These are phyloP conservation scores for Liparis tanakae DNA, from an alignment of 2,797 vertebrate species.

Conservation along the genomic window DNA sequence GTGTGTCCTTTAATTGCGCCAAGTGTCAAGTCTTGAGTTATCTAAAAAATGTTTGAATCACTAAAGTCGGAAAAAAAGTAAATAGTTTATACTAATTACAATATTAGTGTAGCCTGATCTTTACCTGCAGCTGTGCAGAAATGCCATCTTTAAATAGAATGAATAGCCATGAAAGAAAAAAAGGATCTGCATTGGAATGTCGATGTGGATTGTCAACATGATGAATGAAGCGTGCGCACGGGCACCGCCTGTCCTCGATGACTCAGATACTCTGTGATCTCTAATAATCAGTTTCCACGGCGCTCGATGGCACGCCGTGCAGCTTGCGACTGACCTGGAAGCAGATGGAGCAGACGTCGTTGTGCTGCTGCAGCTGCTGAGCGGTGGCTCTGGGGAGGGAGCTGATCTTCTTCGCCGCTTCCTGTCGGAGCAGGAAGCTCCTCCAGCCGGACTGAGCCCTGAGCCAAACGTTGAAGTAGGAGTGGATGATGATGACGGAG, in stretches of 20 bases:
- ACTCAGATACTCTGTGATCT: neutral
- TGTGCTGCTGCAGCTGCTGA: slow-evolving; percentile 81
- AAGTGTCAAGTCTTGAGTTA: neutral
- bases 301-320: neutral
- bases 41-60: neutral
- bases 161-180: neutral
- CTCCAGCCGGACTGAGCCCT: slow-evolving; percentile 89
- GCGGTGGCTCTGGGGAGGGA: slow-evolving; percentile 82
- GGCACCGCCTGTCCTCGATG: neutral
- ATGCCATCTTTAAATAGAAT: neutral
- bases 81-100: too few species aligned
- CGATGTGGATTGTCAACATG: neutral
- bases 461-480: slow-evolving; percentile 92
- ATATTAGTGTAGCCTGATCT: too few species aligned
- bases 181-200: neutral
- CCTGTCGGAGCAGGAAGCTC: slow-evolving; percentile 88
- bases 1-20: too few species aligned
- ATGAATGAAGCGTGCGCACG: neutral
- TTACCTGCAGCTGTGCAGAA: too few species aligned
- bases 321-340: slow-evolving; percentile 84
- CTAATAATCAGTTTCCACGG: neutral
- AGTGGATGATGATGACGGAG: slow-evolving; percentile 90
- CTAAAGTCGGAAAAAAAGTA: neutral
- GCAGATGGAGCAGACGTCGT: slow-evolving; percentile 91
- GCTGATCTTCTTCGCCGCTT: slow-evolving; percentile 88